Evolutionary conservation across 2,888 invertebrate genomes (phyloP).

Genomic region (Isotomurus palustris): DNA sequence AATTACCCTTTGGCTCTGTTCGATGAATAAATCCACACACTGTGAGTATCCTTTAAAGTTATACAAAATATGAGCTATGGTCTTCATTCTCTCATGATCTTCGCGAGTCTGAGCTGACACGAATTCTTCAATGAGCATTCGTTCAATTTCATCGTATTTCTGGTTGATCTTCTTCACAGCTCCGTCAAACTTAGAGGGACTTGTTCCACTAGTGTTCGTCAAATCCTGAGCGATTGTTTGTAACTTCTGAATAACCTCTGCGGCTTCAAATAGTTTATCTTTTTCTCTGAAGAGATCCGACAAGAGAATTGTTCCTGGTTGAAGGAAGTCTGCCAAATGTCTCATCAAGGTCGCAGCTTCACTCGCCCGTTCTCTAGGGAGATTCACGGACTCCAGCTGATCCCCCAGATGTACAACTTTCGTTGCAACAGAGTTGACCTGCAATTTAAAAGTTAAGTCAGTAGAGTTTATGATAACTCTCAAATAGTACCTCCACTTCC

Average conservation of each 20-base stretch:
- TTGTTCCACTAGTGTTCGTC: conserved; percentile 54
- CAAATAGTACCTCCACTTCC: too few relatives aligned
- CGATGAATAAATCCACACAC: conserved; percentile 94
- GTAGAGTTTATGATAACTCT: background rate
- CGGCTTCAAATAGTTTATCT: conserved; percentile 73
- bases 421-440: conserved; percentile 87
- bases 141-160: conserved; percentile 86
- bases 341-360: conserved; percentile 91
- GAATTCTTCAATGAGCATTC: conserved; percentile 89
- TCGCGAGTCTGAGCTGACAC: conserved; percentile 79
- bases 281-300: conserved; percentile 81
- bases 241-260: conserved; percentile 94
- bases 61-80: conserved; percentile 82
- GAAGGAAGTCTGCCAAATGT: conserved; percentile 86
- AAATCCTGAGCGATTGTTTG: conserved; percentile 93
- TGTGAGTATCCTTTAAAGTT: conserved; percentile 96
- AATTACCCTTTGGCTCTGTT: conserved; percentile 91
- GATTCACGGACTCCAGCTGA: conserved; percentile 93
- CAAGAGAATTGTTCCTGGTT: conserved; percentile 69
- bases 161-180: conserved; percentile 79
- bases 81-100: conserved; percentile 84
- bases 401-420: conserved; percentile 98
- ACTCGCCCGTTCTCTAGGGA: conserved; percentile 86
- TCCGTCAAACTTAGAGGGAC: conserved; percentile 67
- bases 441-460: background rate